Percentiles rank a stretch among this genome's conserved stretches.
Conservation (phyloP, 2,888 invertebrate species). For the Crematogaster levior region DNA sequence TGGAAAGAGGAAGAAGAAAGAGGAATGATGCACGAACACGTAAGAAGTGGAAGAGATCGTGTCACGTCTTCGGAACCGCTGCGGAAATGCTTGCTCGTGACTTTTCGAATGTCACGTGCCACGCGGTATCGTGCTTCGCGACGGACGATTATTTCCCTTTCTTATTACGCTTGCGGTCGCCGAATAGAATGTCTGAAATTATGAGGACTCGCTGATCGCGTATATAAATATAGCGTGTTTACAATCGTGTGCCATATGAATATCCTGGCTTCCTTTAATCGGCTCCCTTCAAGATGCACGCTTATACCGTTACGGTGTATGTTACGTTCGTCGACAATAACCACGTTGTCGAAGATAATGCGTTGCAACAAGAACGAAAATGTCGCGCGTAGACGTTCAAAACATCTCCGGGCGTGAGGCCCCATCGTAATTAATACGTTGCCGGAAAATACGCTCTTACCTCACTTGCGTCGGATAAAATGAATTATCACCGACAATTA, state of each 20-base stretch:
- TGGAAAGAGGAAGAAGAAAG: constrained; percentile 42
- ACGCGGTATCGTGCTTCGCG: constrained; percentile 65
- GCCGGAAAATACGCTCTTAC: constrained; percentile 59
- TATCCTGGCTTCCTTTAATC: constrained; percentile 24
- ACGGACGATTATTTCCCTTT: constrained; percentile 72
- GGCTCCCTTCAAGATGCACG: not conserved
- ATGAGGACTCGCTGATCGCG: not conserved
- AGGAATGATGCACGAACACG: constrained; percentile 57
- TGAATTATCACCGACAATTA: constrained; percentile 71
- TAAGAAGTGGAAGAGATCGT: constrained; percentile 71
- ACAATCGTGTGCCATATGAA: constrained; percentile 2
- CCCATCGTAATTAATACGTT: constrained; percentile 62
- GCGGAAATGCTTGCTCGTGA: constrained; percentile 81
- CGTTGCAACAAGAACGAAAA: constrained; percentile 24
- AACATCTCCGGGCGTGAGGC: constrained; percentile 26
- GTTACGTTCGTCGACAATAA: not conserved
- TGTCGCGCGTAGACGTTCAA: constrained; percentile 29
- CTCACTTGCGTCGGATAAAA: constrained; percentile 45
- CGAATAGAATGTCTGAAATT: constrained; percentile 38
- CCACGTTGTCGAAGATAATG: constrained; percentile 32
- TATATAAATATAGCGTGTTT: constrained; percentile 29
- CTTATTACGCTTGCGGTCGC: constrained; percentile 56
- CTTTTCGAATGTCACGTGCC: constrained; percentile 73
- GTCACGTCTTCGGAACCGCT: constrained; percentile 83
- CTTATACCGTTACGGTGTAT: constrained; percentile 27